Evolutionary conservation across 2,888 invertebrate species (phyloP).

Genomic region (Meganola albula): DNA sequence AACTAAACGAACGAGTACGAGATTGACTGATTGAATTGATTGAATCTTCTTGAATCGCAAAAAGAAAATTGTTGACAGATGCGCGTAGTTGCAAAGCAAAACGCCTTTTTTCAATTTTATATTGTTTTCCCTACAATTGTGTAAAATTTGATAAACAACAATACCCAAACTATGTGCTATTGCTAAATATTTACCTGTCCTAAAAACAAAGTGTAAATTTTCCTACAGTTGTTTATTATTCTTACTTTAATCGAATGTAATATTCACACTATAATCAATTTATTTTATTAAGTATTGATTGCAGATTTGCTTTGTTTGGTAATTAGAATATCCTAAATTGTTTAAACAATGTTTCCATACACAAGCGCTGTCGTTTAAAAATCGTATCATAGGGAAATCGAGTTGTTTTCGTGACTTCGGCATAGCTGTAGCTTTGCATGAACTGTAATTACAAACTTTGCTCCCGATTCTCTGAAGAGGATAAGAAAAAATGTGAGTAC

Average conservation of each 20-base stretch:
- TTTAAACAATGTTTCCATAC: conserved; percentile 10
- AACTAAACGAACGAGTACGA: too few species aligned
- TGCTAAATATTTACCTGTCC: not conserved
- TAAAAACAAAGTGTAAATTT: conserved; percentile 15
- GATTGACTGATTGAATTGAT: conserved; percentile 26
- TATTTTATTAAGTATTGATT: conserved; percentile 37
- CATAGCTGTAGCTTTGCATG: conserved; percentile 18
- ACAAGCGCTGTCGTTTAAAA: too few species aligned
- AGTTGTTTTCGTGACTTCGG: conserved; percentile 25
- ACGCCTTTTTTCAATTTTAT: conserved; percentile 32
- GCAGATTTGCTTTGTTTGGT: conserved; percentile 24
- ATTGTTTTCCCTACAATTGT: conserved; percentile 9
- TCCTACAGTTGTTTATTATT: conserved; percentile 10
- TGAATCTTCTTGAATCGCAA: conserved; percentile 33
- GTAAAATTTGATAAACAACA: conserved; percentile 7
- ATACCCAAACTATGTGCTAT: too few species aligned
- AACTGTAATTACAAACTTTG: conserved; percentile 17
- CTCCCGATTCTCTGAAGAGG: conserved; percentile 10
- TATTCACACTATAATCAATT: conserved; percentile 24
- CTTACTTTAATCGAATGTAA: conserved; percentile 15
- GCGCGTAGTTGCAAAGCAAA: conserved; percentile 38
- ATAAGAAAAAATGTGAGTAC: conserved; percentile 27
- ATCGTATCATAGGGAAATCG: too few species aligned
- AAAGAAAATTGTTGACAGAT: conserved; percentile 51
- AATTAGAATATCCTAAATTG: conserved; percentile 10